Percentiles rank a stretch among this genome's conserved stretches.
phyloP scores from a whole-genome alignment of 2,888 invertebrate species.

The Lithophane semibrunnea region DNA sequence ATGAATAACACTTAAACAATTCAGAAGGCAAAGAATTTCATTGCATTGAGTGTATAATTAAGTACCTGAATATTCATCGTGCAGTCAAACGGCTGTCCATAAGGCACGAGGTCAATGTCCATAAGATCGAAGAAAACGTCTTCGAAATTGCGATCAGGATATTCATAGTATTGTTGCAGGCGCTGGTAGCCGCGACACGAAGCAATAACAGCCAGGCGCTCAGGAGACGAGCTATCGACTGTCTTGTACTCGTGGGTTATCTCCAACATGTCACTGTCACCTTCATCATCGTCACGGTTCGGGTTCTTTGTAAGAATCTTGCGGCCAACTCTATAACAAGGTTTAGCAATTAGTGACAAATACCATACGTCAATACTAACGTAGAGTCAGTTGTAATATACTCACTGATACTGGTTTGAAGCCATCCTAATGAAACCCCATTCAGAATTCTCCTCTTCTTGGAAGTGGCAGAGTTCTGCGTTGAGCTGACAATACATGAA shows the following conservation, averaged over 20 bases:
- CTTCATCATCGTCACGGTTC: constrained; percentile 91
- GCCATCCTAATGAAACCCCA: constrained; percentile 92
- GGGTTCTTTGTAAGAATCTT: constrained; percentile 92
- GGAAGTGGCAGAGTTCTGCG: constrained; percentile 94
- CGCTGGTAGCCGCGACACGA: constrained; percentile 92
- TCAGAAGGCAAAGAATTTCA: neutral
- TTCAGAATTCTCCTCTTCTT: constrained; percentile 92
- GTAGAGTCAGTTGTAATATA: constrained; percentile 41
- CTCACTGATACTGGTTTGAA: constrained; percentile 92
- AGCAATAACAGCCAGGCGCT: constrained; percentile 92
- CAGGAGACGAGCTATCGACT: constrained; percentile 91
- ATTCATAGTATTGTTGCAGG: constrained; percentile 91
- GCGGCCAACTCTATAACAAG: constrained; percentile 91
- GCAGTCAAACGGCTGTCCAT: constrained; percentile 92
- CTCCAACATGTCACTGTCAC: constrained; percentile 92
- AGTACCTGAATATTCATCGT: constrained; percentile 91
- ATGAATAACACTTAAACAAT: neutral
- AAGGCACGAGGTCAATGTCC: constrained; percentile 92
- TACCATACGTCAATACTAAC: neutral
- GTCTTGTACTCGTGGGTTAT: constrained; percentile 92
- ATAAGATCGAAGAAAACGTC: constrained; percentile 92
- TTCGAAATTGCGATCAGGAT: constrained; percentile 90
- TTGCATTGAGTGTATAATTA: neutral
- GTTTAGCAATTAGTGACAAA: neutral
- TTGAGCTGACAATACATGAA: constrained; percentile 95